Base-by-base conservation (phyloP, 1,140 invertebrate genomes). In the roundworm (Caenorhabditis elegans) region DNA sequence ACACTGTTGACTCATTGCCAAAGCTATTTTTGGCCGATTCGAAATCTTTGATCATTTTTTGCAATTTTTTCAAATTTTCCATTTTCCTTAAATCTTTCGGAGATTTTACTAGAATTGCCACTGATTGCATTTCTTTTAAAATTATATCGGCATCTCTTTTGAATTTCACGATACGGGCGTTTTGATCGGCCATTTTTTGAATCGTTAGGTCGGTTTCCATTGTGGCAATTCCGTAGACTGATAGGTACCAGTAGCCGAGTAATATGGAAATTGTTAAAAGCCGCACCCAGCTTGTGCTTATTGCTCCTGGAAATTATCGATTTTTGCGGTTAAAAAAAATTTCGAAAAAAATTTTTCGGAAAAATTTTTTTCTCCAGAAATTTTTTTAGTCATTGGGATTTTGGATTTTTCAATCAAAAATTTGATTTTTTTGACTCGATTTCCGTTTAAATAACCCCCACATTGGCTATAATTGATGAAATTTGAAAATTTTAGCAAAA, bases 61-160 rank as follows among this genome's bases (percentile, higher is more conserved):
- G 34, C 6, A 85, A 28, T 26, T 79, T 36, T 19, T 31, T 55
- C 22, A 82, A 19, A 6, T 82, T 19, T 3, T 6, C 34, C 5
- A 46, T 15, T 34, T 85, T 82, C 31, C 76, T 82, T 0, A 85
- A 80, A 34, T 85, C 80, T 31, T 83, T 83, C 1, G 84, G 84
- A 4, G 51, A 2, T 36, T 65, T 78, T 0, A 85, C 83, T 2
- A 85, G 28, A 1, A 84, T 65, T 13, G 84, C 82, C 17, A 85
- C 55, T 22, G 83, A 83, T 65, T 85, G 84, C 83, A 84, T 84
- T 48, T 75, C 83, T 55, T 83, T 85, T 13, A 85, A 24, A 39
- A 79, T 53, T 19, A 48, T 3, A 47, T 85, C 84, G 36, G 80
- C 79, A 3, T 22, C 78, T 3, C 53, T 75, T 53, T 84, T 85